Percentiles rank a stretch among this genome's conserved stretches.
phyloP scores from a whole-genome alignment of 2,797 vertebrate species.

The Sarcoramphus papa region DNA sequence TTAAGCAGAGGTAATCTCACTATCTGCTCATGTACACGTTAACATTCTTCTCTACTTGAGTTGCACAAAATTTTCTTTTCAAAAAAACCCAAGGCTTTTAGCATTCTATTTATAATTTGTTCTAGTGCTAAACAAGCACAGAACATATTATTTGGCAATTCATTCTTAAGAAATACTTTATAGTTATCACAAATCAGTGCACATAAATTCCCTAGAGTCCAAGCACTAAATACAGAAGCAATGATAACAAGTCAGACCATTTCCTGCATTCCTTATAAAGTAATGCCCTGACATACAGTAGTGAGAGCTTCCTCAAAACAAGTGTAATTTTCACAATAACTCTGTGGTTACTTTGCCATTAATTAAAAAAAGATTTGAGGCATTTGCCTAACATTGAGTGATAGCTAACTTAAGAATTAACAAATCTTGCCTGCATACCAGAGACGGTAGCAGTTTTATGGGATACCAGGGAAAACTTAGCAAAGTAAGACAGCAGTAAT shows the following conservation, averaged over 20 bases:
- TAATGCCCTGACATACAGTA: not conserved
- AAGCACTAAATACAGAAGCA: slow-evolving; percentile 46
- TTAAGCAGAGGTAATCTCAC: not conserved
- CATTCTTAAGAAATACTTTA: not conserved
- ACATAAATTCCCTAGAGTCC: not conserved
- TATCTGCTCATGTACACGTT: not conserved
- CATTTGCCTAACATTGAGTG: not conserved
- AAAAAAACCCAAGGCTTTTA: not conserved
- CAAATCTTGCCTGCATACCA: not conserved
- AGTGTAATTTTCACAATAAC: not conserved
- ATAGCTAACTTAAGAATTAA: not conserved
- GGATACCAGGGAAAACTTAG: not conserved
- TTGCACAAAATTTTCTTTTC: not conserved
- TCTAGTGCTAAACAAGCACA: not conserved
- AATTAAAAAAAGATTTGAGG: not conserved
- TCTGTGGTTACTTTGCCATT: not conserved
- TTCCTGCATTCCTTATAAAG: slow-evolving; percentile 42
- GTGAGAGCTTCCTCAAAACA: not conserved
- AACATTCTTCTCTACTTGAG: not conserved
- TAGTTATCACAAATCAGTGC: not conserved
- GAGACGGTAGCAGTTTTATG: not conserved
- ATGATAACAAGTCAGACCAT: not conserved
- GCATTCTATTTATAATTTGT: not conserved
- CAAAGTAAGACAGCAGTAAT: not conserved
- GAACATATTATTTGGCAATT: not conserved